These are phyloP conservation scores for Diarsia rubi DNA, from an alignment of 2,888 invertebrate genomes.

Conservation along the genomic window DNA sequence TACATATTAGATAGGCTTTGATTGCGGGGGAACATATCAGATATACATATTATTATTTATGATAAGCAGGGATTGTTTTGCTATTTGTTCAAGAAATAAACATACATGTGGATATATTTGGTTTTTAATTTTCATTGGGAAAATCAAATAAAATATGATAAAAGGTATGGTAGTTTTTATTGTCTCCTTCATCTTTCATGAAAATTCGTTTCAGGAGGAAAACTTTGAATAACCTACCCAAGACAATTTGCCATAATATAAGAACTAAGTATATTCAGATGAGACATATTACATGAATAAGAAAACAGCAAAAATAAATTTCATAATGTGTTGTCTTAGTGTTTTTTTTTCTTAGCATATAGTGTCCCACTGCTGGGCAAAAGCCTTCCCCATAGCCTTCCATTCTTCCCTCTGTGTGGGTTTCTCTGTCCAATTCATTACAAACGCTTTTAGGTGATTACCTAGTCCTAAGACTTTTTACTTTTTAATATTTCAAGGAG, in stretches of 20 bases:
- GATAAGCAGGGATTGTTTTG: constrained; percentile 10
- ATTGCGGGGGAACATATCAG: constrained; percentile 4
- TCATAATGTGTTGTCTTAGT: no score
- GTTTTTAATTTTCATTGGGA: neutral
- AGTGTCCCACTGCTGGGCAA: no score
- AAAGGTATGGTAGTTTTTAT: constrained; percentile 3
- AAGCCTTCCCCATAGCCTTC: no score
- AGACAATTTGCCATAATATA: neutral
- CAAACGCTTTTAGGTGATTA: no score
- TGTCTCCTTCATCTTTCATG: neutral
- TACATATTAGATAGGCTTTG: neutral
- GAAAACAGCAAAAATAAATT: neutral
- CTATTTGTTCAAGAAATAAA: neutral
- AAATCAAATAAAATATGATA: neutral
- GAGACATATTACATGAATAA: neutral
- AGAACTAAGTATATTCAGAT: neutral
- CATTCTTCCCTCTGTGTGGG: no score
- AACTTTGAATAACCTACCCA: neutral
- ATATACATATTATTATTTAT: neutral
- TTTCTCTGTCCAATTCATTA: no score
- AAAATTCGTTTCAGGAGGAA: neutral
- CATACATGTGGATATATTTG: neutral
- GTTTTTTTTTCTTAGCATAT: no score
- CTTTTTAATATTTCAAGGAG: neutral
- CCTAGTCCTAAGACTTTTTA: no score